These are phyloP conservation scores for Melanostoma scalare DNA, from an alignment of 2,888 invertebrate genomes.

Conservation along the genomic window DNA sequence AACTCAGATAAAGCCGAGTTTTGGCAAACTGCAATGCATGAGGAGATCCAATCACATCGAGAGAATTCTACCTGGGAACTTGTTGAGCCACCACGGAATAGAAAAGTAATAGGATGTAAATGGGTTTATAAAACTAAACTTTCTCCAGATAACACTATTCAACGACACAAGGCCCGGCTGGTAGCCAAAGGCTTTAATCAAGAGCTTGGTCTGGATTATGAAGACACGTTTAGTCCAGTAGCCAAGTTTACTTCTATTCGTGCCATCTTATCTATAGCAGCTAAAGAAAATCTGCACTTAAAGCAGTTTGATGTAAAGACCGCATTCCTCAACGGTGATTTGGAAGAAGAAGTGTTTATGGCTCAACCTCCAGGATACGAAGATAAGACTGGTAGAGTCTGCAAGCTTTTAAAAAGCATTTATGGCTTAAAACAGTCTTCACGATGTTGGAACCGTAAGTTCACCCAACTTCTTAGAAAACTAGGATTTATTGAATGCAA, in stretches of 20 bases:
- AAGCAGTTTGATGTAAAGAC: conserved; percentile 63
- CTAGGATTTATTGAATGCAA: conserved; percentile 65
- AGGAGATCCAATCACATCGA: conserved; percentile 16
- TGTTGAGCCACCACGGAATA: conserved; percentile 40
- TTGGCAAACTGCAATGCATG: not conserved
- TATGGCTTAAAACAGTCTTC: too few relatives aligned
- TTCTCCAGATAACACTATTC: not conserved
- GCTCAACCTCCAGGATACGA: conserved; percentile 5
- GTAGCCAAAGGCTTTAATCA: too few relatives aligned
- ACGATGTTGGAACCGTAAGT: conserved; percentile 64
- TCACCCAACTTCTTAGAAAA: conserved; percentile 59
- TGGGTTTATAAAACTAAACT: conserved; percentile 75
- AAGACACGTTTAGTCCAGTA: too few relatives aligned
- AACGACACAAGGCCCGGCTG: conserved; percentile 74
- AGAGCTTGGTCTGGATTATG: too few relatives aligned
- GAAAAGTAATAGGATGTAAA: conserved; percentile 71
- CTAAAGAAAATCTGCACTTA: too few relatives aligned
- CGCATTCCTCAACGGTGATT: conserved; percentile 8
- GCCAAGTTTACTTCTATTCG: too few relatives aligned
- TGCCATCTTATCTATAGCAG: too few relatives aligned
- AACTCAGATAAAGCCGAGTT: not conserved
- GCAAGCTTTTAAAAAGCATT: conserved; percentile 43
- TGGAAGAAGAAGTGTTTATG: not conserved
- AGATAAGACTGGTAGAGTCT: conserved; percentile 55
- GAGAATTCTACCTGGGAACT: conserved; percentile 60